Conservation (phyloP, 2,888 invertebrate genomes). For the Philereme transversata region DNA sequence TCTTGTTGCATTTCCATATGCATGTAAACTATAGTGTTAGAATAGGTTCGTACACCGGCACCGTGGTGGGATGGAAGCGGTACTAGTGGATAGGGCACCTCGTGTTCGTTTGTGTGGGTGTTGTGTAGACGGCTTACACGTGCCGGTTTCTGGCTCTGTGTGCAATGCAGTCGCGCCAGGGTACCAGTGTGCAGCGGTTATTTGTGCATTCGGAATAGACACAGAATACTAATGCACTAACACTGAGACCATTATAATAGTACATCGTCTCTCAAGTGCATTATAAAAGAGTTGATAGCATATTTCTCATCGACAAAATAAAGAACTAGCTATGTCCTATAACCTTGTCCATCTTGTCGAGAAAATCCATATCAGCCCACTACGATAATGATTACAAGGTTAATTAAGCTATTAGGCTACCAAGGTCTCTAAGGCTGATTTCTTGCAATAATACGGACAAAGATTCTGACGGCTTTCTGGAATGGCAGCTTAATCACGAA, state of each 20-base stretch:
- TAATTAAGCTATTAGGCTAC: too few relatives aligned
- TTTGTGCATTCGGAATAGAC: slow-evolving; percentile 42
- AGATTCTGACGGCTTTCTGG: too few relatives aligned
- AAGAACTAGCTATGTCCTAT: neutral
- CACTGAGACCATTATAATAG: slow-evolving; percentile 3
- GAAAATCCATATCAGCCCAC: too few relatives aligned
- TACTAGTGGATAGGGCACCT: slow-evolving; percentile 41
- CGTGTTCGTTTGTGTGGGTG: slow-evolving; percentile 44
- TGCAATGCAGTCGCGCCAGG: slow-evolving; percentile 46
- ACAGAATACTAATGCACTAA: slow-evolving; percentile 33
- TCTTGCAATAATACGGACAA: too few relatives aligned
- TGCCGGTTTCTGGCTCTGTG: slow-evolving; percentile 50
- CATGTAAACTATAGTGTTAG: slow-evolving; percentile 23
- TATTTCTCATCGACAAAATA: slow-evolving; percentile 1
- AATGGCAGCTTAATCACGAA: too few relatives aligned
- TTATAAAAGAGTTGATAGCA: slow-evolving; percentile 5
- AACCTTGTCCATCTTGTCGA: neutral
- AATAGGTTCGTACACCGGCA: slow-evolving; percentile 30
- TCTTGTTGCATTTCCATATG: slow-evolving; percentile 15
- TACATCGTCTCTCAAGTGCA: slow-evolving; percentile 7
- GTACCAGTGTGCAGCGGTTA: slow-evolving; percentile 44
- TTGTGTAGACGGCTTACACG: slow-evolving; percentile 56
- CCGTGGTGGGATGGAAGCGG: slow-evolving; percentile 25
- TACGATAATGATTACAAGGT: too few relatives aligned
- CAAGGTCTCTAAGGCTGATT: too few relatives aligned